phyloP scores from a whole-genome alignment of 1,140 invertebrate species.

The Pinna nobilis region DNA sequence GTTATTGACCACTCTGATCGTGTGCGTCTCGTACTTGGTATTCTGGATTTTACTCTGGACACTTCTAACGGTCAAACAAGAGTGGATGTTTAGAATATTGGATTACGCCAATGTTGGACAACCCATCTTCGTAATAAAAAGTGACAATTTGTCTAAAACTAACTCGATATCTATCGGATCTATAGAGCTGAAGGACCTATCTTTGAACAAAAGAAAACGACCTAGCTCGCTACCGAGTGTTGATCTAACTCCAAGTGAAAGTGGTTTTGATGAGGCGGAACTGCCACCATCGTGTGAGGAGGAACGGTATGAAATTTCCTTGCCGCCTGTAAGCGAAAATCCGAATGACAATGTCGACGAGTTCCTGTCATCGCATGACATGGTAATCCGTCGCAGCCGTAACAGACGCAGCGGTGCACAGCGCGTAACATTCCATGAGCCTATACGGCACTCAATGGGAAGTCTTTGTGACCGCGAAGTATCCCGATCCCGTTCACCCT shows the following conservation, averaged over 20 bases:
- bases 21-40: constrained; percentile 64
- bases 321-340: constrained; percentile 35
- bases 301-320: constrained; percentile 30
- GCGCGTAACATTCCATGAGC: constrained; percentile 63
- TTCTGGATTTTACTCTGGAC: constrained; percentile 67
- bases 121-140: constrained; percentile 54
- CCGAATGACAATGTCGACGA: constrained; percentile 26
- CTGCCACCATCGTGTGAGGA: constrained; percentile 31
- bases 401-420: constrained; percentile 48
- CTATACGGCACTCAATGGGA: constrained; percentile 37
- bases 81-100: constrained; percentile 65
- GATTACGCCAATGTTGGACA: constrained; percentile 61
- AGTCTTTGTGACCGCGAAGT: constrained; percentile 31
- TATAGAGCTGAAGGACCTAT: constrained; percentile 45
- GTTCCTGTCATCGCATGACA: constrained; percentile 23
- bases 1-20: constrained; percentile 54
- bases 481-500: constrained; percentile 19
- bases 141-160: constrained; percentile 50
- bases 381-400: constrained; percentile 38
- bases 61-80: constrained; percentile 64
- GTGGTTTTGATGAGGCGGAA: constrained; percentile 45
- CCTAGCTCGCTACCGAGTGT: constrained; percentile 33
- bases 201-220: constrained; percentile 9
- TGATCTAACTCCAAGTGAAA: constrained; percentile 41
- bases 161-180: constrained; percentile 45